These are phyloP conservation scores for Tyto alba DNA, from an alignment of 2,113 vertebrate species.

Conservation along the genomic window DNA sequence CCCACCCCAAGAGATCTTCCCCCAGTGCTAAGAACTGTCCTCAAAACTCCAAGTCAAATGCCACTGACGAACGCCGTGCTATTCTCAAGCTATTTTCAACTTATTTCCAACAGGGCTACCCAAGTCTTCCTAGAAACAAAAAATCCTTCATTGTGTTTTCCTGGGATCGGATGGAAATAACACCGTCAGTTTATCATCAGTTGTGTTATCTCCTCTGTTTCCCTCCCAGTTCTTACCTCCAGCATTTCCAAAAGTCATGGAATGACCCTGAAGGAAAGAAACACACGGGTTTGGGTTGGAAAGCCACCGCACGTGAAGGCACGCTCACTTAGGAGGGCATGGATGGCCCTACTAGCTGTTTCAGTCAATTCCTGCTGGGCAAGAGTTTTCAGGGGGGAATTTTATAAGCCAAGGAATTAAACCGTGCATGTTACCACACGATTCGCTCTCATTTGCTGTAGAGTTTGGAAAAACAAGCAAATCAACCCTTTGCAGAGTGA, in stretches of 20 bases:
- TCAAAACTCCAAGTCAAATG: not conserved
- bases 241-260: not conserved
- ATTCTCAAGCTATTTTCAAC: not conserved
- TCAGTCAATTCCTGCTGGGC: not conserved
- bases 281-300: not conserved
- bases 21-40: not conserved
- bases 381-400: not conserved
- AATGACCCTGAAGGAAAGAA: not conserved
- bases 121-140: not conserved
- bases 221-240: not conserved
- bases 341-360: not conserved
- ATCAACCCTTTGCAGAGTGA: not conserved
- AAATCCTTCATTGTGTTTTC: not conserved
- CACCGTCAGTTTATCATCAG: not conserved
- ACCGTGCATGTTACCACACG: not conserved
- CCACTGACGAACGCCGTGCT: not conserved
- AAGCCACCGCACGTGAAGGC: accelerated
- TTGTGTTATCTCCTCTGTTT: not conserved
- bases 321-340: not conserved
- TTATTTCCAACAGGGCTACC: not conserved
- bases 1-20: not conserved
- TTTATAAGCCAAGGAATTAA: not conserved
- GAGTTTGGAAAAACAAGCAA: not conserved
- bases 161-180: not conserved
- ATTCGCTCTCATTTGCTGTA: not conserved